phyloP scores from a whole-genome alignment of 1,140 invertebrate genomes.

The Choristoneura fumiferana region DNA sequence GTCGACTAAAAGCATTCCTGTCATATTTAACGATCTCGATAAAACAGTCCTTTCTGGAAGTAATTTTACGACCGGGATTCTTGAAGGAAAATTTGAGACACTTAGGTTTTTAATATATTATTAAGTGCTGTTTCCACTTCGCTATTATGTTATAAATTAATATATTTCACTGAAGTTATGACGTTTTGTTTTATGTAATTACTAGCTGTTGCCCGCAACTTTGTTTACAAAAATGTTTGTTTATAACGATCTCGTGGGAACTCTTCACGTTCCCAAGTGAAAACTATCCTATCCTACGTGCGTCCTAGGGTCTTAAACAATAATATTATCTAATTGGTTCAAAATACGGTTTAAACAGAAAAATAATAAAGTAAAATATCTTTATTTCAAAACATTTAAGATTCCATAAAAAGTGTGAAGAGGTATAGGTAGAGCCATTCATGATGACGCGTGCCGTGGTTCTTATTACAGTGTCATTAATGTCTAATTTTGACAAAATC shows the following conservation, averaged over 20 bases:
- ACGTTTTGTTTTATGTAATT: not conserved
- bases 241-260: no score
- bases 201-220: no score
- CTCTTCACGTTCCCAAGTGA: no score
- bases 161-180: not conserved
- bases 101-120: not conserved
- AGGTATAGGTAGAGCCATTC: no score
- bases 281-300: not conserved
- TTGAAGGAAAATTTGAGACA: not conserved
- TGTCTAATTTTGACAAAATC: no score
- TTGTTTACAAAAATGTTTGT: not conserved
- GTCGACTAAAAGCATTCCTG: constrained; percentile 4
- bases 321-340: not conserved
- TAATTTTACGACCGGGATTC: not conserved
- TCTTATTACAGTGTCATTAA: no score
- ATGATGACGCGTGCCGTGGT: no score
- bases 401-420: no score
- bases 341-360: not conserved
- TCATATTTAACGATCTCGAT: not conserved
- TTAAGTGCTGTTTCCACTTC: constrained; percentile 9
- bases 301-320: not conserved
- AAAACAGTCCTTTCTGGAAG: not conserved
- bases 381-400: no score
- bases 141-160: not conserved
- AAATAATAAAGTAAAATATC: not conserved